Percentiles rank a stretch among this genome's conserved stretches.
Conservation (phyloP, 1,140 invertebrate genomes). For the Danaus plexippus region DNA sequence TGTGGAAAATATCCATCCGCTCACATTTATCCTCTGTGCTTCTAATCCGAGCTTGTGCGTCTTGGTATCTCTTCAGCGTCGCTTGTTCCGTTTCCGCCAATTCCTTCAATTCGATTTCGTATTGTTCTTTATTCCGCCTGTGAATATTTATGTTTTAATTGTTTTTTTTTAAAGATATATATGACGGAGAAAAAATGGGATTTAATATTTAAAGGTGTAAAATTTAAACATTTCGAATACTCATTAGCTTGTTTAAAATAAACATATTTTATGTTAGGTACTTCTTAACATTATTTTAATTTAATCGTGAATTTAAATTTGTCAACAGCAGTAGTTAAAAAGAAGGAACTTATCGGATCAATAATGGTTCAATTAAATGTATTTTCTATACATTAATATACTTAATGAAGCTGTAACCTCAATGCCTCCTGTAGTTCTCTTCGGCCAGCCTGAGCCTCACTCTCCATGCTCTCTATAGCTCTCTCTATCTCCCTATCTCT, state of each 20-base stretch:
- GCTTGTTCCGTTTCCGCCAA: conserved; percentile 75
- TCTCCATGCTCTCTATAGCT: conserved; percentile 68
- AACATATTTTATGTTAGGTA: too few species aligned
- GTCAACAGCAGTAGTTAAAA: too few species aligned
- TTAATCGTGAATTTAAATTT: too few species aligned
- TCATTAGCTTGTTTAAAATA: too few species aligned
- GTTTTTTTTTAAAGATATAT: background rate
- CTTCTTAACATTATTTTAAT: too few species aligned
- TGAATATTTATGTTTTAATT: background rate
- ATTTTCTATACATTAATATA: background rate
- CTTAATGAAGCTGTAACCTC: conserved; percentile 29
- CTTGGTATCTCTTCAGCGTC: conserved; percentile 70
- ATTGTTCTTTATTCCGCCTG: conserved; percentile 82
- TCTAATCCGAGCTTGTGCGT: conserved; percentile 73
- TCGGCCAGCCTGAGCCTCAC: conserved; percentile 59
- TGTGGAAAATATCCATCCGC: conserved; percentile 8
- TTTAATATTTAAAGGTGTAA: too few species aligned
- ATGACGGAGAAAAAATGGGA: too few species aligned
- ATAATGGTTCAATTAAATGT: background rate
- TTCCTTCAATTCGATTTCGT: conserved; percentile 78
- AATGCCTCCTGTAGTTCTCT: conserved; percentile 65
- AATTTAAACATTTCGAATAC: too few species aligned
- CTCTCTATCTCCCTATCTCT: conserved; percentile 67
- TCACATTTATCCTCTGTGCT: conserved; percentile 73
- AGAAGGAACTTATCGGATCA: background rate